Percentiles rank a stretch among this genome's conserved stretches.
Conservation (phyloP, 2,797 vertebrate genomes). For the Falco peregrinus region DNA sequence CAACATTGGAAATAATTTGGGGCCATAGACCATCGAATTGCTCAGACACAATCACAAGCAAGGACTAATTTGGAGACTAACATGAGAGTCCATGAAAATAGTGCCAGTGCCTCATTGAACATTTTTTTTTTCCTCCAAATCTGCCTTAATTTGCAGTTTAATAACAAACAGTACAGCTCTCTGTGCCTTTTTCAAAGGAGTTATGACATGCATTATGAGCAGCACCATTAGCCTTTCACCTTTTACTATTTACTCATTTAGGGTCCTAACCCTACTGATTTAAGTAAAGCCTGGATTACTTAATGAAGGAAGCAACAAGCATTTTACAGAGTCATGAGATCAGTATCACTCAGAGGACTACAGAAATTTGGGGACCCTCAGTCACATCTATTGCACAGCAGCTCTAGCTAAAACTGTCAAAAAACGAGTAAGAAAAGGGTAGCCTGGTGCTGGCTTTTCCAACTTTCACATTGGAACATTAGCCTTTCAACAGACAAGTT, state of each 20-base stretch:
- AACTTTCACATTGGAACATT: background rate
- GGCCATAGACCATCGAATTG: background rate
- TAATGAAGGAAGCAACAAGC: slow-evolving; percentile 51
- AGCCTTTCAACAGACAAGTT: background rate
- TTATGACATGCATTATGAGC: slow-evolving; percentile 52
- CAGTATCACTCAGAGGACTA: background rate
- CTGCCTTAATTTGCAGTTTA: slow-evolving; percentile 38
- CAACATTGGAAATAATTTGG: background rate
- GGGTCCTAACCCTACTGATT: slow-evolving; percentile 48
- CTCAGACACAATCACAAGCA: background rate
- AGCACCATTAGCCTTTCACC: slow-evolving; percentile 55
- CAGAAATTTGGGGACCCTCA: background rate
- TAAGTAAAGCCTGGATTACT: slow-evolving; percentile 45
- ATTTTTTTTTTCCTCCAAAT: background rate
- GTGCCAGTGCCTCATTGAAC: background rate
- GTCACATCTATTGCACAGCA: background rate
- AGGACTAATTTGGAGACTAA: slow-evolving; percentile 2
- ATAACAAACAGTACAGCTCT: slow-evolving; percentile 28
- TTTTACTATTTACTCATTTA: slow-evolving; percentile 46
- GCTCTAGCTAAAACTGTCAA: background rate
- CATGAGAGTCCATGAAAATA: background rate
- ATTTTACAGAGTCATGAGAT: slow-evolving; percentile 4
- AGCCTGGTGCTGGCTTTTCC: background rate
- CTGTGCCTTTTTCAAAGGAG: background rate
- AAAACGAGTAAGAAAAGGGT: background rate